Evolutionary conservation across 2,888 invertebrate species (phyloP).

Genomic region (Agriopis aurantiaria): DNA sequence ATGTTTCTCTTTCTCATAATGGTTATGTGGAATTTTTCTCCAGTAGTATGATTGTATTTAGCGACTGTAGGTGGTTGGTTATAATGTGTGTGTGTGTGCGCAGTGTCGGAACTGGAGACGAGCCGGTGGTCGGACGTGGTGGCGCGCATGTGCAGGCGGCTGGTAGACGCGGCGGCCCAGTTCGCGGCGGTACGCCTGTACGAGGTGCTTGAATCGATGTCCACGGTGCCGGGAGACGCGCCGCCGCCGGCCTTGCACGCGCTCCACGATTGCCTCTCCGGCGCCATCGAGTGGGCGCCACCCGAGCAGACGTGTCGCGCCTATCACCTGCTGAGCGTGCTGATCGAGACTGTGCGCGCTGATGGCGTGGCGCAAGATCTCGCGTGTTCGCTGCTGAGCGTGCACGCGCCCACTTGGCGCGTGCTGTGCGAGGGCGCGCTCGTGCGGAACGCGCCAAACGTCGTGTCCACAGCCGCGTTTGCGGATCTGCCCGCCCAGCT

Average conservation of each 20-base stretch:
- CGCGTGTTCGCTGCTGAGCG: slow-evolving; percentile 46
- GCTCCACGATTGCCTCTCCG: slow-evolving; percentile 92
- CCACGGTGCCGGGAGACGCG: slow-evolving; percentile 46
- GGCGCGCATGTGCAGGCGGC: slow-evolving; percentile 91
- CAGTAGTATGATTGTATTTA: too few species aligned
- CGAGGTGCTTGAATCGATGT: slow-evolving; percentile 90
- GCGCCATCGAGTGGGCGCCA: slow-evolving; percentile 92
- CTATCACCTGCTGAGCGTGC: slow-evolving; percentile 84
- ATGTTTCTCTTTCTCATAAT: too few species aligned
- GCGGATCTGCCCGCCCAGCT: slow-evolving; percentile 68
- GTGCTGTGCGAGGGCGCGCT: slow-evolving; percentile 70
- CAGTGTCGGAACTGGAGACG: slow-evolving; percentile 89
- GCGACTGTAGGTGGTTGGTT: too few species aligned
- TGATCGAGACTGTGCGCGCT: slow-evolving; percentile 56
- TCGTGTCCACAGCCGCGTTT: slow-evolving; percentile 67
- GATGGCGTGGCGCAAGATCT: slow-evolving; percentile 43
- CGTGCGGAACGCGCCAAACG: slow-evolving; percentile 67
- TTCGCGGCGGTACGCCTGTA: slow-evolving; percentile 93
- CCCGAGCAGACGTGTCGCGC: slow-evolving; percentile 94
- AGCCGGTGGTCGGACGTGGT: slow-evolving; percentile 94
- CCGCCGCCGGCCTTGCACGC: slow-evolving; percentile 62
- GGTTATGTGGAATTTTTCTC: too few species aligned
- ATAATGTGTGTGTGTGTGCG: slow-evolving; percentile 26
- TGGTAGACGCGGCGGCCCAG: slow-evolving; percentile 93
- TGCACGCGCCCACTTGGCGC: slow-evolving; percentile 63